These are phyloP conservation scores for Stegastes partitus DNA, from an alignment of 2,113 vertebrate species.

Conservation along the genomic window DNA sequence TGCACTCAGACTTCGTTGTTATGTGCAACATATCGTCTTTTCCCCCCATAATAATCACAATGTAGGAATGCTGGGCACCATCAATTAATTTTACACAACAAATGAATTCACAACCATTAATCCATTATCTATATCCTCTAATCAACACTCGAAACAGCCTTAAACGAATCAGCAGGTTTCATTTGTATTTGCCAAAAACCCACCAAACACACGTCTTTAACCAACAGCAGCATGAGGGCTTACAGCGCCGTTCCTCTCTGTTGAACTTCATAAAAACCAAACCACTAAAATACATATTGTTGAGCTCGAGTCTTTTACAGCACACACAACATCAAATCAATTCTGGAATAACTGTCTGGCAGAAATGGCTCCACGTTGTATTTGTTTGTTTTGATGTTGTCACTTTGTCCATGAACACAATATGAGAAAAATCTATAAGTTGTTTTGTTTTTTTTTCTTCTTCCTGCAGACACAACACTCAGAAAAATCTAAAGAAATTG, in stretches of 20 bases:
- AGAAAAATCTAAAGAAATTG: slow-evolving; percentile 29
- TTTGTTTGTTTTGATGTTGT: slow-evolving; percentile 59
- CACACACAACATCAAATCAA: slow-evolving; percentile 46
- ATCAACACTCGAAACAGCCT: too few relatives aligned
- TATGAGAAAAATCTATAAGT: slow-evolving; percentile 47
- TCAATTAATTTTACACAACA: too few relatives aligned
- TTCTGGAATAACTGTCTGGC: slow-evolving; percentile 39
- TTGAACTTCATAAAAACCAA: slow-evolving; percentile 30
- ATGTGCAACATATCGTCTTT: too few relatives aligned
- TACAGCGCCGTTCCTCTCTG: slow-evolving; percentile 3
- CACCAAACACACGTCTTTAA: too few relatives aligned
- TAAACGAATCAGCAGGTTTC: too few relatives aligned
- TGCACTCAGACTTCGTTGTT: too few relatives aligned
- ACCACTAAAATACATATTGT: slow-evolving; percentile 30
- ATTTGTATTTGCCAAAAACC: too few relatives aligned
- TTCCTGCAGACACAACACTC: slow-evolving; percentile 31
- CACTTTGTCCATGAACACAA: slow-evolving; percentile 53
- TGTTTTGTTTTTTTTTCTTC: slow-evolving; percentile 21
- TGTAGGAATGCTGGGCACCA: too few relatives aligned
- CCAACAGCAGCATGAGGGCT: not conserved
- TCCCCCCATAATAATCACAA: too few relatives aligned
- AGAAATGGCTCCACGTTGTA: slow-evolving; percentile 34
- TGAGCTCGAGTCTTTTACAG: slow-evolving; percentile 37
- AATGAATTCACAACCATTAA: too few relatives aligned
- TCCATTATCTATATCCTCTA: too few relatives aligned